Evolutionary conservation across 2,888 invertebrate species (phyloP), one percentile per base, ranked within the genome.

Genomic region (Thera britannica): DNA sequence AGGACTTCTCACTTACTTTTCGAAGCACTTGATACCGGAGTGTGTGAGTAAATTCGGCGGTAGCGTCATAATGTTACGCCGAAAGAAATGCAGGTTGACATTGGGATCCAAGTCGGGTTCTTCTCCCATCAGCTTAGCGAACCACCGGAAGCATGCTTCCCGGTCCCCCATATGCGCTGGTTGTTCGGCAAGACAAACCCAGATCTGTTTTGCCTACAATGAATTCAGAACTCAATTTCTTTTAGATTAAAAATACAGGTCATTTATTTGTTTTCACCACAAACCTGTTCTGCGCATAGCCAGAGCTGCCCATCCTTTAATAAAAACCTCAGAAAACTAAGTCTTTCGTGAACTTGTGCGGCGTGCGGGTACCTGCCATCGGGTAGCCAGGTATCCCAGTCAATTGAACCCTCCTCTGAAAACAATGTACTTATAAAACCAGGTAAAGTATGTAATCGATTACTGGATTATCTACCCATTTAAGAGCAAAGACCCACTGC

Each of bases 131-230:
- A 98, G 92, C 91, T 99, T 99, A 51, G 98, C 98, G 93, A 99
- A 99, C 99, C 99, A 99, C 80, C 98, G 97, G 92, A 99, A 99
- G 90, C 99, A 99, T 46, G 98, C 98, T 89, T 99, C 99, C 51
- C 99, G 95, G 88, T 99, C 99, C 1, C 97, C 96, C 11, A 97
- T 95, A 87, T 98, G 98, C 9, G 98, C 98, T 9, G 98, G 98
- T 83, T 96, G 96, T 86, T 98, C 98, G 2, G 99, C 98, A 69
- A 99, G 94, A 88, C 98, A 98, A 80, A 98, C 96, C 99, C 99
- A 99, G 79, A 99, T 98, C 93, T 98, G 97, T 90, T 98, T 98
- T 6, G 99, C 99, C 95, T 94, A 76, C 51, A 73, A 74, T 68
- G 62, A 75, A 55, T 61, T 72, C 56, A 58, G 59, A 58, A 70